phyloP scores from a whole-genome alignment of 2,888 invertebrate genomes.

The Notocelia uddmanniana region DNA sequence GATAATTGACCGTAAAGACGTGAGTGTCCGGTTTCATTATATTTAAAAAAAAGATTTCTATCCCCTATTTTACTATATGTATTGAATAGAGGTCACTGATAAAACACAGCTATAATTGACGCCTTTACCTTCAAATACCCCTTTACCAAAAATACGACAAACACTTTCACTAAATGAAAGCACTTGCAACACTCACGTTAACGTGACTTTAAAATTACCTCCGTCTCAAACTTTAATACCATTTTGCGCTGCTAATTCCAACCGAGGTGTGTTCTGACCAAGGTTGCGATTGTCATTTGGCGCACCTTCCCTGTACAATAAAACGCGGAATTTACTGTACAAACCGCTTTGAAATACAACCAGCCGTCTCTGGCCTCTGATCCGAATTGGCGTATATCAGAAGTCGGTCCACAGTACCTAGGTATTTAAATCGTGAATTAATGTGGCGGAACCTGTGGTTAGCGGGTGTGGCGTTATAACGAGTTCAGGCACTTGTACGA shows the following conservation, averaged over 20 bases:
- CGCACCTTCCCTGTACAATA: slow-evolving; percentile 42
- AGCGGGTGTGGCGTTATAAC: slow-evolving; percentile 62
- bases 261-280: slow-evolving; percentile 30
- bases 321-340: slow-evolving; percentile 31
- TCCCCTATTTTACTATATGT: too few relatives aligned
- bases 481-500: slow-evolving; percentile 53
- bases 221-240: slow-evolving; percentile 7
- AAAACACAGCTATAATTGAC: too few relatives aligned
- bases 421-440: slow-evolving; percentile 55
- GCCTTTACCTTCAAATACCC: background rate
- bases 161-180: slow-evolving; percentile 17
- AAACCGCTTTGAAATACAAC: slow-evolving; percentile 26
- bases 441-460: slow-evolving; percentile 60
- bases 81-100: too few relatives aligned
- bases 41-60: too few relatives aligned
- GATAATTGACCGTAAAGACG: too few relatives aligned
- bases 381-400: slow-evolving; percentile 25
- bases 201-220: slow-evolving; percentile 5
- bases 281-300: slow-evolving; percentile 37
- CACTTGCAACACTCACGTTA: background rate
- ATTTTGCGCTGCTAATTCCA: slow-evolving; percentile 27
- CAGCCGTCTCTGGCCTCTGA: slow-evolving; percentile 8
- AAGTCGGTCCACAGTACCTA: slow-evolving; percentile 22
- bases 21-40: too few relatives aligned
- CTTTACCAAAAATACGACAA: background rate